Percentiles rank a stretch among this genome's conserved stretches.
Conservation (phyloP, 2,888 invertebrate genomes). For the Taenaris catops region DNA sequence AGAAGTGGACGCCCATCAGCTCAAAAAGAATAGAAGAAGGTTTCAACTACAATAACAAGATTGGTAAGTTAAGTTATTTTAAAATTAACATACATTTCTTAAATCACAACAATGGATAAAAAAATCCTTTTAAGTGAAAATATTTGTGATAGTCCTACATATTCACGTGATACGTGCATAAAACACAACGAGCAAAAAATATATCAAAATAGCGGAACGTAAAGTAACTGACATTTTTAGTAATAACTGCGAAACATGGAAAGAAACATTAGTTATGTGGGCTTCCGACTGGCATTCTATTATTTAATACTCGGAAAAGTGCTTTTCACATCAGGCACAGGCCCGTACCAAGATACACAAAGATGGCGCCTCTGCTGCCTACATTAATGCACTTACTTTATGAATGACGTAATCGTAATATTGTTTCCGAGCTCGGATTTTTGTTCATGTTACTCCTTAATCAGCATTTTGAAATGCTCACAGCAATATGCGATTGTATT, state of each 20-base stretch:
- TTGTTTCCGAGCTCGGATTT: slow-evolving; percentile 52
- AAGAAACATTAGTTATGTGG: slow-evolving; percentile 38
- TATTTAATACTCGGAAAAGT: slow-evolving; percentile 63
- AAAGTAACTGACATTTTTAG: slow-evolving; percentile 9
- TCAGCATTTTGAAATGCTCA: slow-evolving; percentile 16
- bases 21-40: too few relatives aligned
- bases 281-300: slow-evolving; percentile 50
- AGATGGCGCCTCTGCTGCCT: slow-evolving; percentile 50
- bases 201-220: too few relatives aligned
- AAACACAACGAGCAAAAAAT: too few relatives aligned
- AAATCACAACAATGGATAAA: too few relatives aligned
- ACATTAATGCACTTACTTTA: slow-evolving; percentile 63
- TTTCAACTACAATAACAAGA: too few relatives aligned
- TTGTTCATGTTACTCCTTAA: slow-evolving; percentile 39
- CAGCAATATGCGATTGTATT: slow-evolving; percentile 17
- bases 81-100: too few relatives aligned
- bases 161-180: too few relatives aligned
- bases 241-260: slow-evolving; percentile 22
- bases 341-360: slow-evolving; percentile 50
- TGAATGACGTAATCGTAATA: slow-evolving; percentile 64
- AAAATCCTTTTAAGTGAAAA: too few relatives aligned
- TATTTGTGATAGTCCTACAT: too few relatives aligned
- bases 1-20: too few relatives aligned
- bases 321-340: slow-evolving; percentile 74
- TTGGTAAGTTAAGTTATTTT: too few relatives aligned